Conservation (phyloP, 2,888 invertebrate species). For the Dryobota labecula region DNA sequence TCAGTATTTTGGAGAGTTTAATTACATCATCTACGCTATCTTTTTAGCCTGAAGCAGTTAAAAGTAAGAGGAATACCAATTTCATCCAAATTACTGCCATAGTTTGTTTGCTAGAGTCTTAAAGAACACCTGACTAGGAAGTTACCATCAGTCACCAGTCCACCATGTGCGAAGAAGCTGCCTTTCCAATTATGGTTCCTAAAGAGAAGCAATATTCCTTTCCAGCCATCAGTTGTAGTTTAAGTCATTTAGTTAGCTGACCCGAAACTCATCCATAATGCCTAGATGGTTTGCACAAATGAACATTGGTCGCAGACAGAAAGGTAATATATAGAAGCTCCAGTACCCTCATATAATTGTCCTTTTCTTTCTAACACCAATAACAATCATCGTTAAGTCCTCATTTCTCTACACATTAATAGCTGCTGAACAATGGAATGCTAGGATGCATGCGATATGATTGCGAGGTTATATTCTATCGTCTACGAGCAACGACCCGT, state of each 20-base stretch:
- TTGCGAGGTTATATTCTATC: conserved; percentile 35
- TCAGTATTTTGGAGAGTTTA: conserved; percentile 47
- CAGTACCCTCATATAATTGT: background rate
- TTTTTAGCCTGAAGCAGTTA: conserved; percentile 44
- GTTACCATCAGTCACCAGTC: background rate
- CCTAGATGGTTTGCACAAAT: background rate
- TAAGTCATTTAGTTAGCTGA: background rate
- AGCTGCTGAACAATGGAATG: conserved; percentile 30
- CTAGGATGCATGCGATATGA: conserved; percentile 27
- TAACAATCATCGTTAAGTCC: conserved; percentile 6
- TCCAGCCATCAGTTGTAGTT: background rate
- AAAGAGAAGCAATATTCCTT: background rate
- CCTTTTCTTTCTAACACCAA: background rate
- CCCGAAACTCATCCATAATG: background rate
- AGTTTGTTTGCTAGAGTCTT: conserved; percentile 11
- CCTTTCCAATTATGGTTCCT: background rate
- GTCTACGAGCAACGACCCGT: conserved; percentile 34
- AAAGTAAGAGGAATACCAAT: conserved; percentile 30
- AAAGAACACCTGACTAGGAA: background rate
- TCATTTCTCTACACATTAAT: conserved; percentile 48
- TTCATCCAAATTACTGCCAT: conserved; percentile 16
- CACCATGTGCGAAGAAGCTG: background rate
- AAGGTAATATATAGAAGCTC: background rate
- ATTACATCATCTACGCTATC: conserved; percentile 45
- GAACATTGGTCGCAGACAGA: background rate